Conservation (phyloP, 2,888 invertebrate genomes). For the Amaurobius ferox region DNA sequence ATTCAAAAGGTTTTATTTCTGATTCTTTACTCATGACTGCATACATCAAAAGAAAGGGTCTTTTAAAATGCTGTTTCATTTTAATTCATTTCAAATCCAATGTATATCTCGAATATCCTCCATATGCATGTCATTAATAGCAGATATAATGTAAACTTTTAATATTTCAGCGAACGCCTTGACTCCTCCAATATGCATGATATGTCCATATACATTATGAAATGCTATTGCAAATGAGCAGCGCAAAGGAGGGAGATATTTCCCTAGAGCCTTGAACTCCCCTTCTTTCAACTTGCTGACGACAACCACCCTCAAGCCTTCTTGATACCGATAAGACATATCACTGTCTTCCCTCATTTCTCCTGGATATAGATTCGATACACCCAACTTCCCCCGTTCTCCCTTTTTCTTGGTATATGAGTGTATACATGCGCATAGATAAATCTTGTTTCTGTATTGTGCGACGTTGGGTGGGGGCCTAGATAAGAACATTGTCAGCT, state of each 20-base stretch:
- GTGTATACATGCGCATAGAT: background rate
- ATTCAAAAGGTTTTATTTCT: too few relatives aligned
- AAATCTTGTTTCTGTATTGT: slow-evolving; percentile 8
- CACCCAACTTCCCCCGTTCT: background rate
- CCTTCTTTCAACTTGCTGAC: background rate
- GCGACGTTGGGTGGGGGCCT: background rate
- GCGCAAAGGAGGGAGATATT: background rate
- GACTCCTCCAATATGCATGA: background rate
- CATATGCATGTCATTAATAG: too few relatives aligned
- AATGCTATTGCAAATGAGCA: slow-evolving; percentile 1
- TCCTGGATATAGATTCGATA: slow-evolving; percentile 6
- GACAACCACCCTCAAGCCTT: slow-evolving; percentile 20
- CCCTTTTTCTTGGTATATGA: slow-evolving; percentile 2
- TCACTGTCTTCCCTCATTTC: slow-evolving; percentile 28
- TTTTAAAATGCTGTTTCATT: too few relatives aligned
- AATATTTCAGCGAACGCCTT: background rate
- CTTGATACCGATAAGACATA: slow-evolving; percentile 21
- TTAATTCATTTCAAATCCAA: too few relatives aligned
- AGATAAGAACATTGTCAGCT: slow-evolving; percentile 24
- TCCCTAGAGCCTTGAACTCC: slow-evolving; percentile 4
- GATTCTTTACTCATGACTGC: too few relatives aligned
- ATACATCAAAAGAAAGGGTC: too few relatives aligned
- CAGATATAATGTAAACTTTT: background rate
- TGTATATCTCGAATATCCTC: too few relatives aligned
- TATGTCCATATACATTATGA: background rate